Percentiles rank a stretch among this genome's conserved stretches.
Conservation (phyloP, 2,113 vertebrate genomes). For the Grammomys surdaster region DNA sequence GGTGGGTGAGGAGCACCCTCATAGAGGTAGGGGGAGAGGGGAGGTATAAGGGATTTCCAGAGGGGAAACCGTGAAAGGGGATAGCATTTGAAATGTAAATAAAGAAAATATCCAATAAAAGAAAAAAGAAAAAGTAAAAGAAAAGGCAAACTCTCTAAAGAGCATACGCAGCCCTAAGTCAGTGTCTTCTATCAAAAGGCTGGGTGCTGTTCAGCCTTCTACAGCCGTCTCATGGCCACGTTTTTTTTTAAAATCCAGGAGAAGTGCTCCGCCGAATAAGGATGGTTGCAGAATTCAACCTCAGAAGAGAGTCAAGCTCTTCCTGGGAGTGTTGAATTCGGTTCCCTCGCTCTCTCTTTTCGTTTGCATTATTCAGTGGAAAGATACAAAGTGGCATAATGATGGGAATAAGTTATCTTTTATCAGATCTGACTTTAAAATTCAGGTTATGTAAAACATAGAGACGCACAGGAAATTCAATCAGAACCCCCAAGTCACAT, state of each 20-base stretch:
- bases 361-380: conserved; percentile 85
- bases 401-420: conserved; percentile 83
- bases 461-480: conserved; percentile 85
- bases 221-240: neutral
- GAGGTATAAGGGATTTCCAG: no score
- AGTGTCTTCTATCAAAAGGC: neutral
- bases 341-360: conserved; percentile 64
- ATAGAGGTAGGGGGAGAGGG: no score
- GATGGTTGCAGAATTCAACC: conserved; percentile 54
- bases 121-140: neutral
- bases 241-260: conserved; percentile 67
- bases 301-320: conserved; percentile 79
- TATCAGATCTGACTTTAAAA: conserved; percentile 88
- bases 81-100: no score
- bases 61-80: no score
- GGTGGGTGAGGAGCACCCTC: no score
- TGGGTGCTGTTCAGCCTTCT: neutral
- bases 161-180: neutral
- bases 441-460: conserved; percentile 86
- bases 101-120: no score
- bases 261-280: conserved; percentile 2
- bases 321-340: conserved; percentile 75
- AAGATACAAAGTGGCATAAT: conserved; percentile 86
- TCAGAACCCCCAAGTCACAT: conserved; percentile 84
- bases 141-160: neutral